phyloP scores from a whole-genome alignment of 1,140 invertebrate species.

The Cherax quadricarinatus region DNA sequence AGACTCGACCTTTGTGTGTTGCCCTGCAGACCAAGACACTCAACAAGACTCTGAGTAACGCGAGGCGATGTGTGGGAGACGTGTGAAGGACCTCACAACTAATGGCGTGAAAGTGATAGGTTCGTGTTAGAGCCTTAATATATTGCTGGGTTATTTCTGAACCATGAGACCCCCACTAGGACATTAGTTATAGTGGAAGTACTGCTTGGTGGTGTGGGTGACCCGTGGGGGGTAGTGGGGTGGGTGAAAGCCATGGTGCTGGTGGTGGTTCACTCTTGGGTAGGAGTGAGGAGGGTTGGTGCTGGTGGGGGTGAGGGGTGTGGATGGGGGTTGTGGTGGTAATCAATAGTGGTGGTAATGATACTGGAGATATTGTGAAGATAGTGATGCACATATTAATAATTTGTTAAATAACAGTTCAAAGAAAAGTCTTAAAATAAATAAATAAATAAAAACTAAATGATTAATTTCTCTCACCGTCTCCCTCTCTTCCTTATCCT shows the following conservation, averaged over 20 bases:
- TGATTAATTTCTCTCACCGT: too few relatives aligned
- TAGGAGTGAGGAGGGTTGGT: neutral
- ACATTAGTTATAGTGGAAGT: neutral
- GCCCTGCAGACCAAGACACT: too few relatives aligned
- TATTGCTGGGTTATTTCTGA: conserved; percentile 12
- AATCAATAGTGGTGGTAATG: too few relatives aligned
- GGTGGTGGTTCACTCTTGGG: neutral
- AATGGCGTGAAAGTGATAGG: conserved; percentile 12
- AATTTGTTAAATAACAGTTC: too few relatives aligned
- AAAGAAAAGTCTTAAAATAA: too few relatives aligned
- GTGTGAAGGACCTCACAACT: neutral
- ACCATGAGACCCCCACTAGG: neutral
- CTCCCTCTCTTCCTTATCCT: too few relatives aligned
- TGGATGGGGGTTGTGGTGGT: neutral
- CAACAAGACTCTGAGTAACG: neutral
- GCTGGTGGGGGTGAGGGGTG: neutral
- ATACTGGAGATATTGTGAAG: too few relatives aligned
- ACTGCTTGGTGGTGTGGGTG: neutral
- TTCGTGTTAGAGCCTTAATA: neutral
- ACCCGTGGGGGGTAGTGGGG: too few relatives aligned
- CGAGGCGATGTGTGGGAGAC: neutral
- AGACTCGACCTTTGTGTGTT: too few relatives aligned
- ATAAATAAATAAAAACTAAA: too few relatives aligned
- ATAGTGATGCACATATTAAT: too few relatives aligned
- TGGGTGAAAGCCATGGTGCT: neutral